Evolutionary conservation across 1,140 invertebrate genomes (phyloP).

Genomic region (Pararge aegeria): DNA sequence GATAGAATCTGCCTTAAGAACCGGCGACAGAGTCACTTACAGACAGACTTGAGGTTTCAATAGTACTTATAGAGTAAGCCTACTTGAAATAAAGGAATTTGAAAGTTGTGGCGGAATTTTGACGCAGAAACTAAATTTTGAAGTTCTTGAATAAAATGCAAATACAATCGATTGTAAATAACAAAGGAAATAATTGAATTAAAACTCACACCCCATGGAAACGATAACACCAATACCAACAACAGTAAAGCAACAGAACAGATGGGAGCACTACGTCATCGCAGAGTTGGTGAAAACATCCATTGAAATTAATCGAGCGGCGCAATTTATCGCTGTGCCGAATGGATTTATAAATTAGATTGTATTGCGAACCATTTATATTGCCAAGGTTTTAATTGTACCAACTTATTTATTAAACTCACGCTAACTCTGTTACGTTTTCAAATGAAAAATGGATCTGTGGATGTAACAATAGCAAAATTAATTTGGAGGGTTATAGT

Average conservation of each 20-base stretch:
- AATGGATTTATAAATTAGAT: conserved; percentile 40
- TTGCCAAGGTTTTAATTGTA: conserved; percentile 4
- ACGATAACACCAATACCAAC: conserved; percentile 29
- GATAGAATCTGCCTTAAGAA: no score
- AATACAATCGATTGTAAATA: no score
- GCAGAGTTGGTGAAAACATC: conserved; percentile 37
- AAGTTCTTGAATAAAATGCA: no score
- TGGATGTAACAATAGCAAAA: no score
- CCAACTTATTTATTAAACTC: conserved; percentile 1
- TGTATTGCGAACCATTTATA: conserved; percentile 31
- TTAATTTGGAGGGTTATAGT: no score
- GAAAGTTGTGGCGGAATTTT: no score
- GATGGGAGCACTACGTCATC: conserved; percentile 42
- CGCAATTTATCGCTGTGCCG: conserved; percentile 43
- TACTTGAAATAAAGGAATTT: no score
- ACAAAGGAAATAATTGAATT: conserved; percentile 27
- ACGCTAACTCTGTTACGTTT: background rate
- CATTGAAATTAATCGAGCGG: conserved; percentile 46
- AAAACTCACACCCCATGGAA: conserved; percentile 15
- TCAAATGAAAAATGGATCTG: background rate
- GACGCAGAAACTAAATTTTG: no score
- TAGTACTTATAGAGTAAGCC: no score
- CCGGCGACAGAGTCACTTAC: no score
- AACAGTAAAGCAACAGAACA: conserved; percentile 32
- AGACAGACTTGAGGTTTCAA: no score